A percentile compares a stretch with the other conserved stretches of the same genome.
These are phyloP conservation scores for Rhynchomys soricoides DNA, from an alignment of 2,113 vertebrate genomes.

Conservation along the genomic window DNA sequence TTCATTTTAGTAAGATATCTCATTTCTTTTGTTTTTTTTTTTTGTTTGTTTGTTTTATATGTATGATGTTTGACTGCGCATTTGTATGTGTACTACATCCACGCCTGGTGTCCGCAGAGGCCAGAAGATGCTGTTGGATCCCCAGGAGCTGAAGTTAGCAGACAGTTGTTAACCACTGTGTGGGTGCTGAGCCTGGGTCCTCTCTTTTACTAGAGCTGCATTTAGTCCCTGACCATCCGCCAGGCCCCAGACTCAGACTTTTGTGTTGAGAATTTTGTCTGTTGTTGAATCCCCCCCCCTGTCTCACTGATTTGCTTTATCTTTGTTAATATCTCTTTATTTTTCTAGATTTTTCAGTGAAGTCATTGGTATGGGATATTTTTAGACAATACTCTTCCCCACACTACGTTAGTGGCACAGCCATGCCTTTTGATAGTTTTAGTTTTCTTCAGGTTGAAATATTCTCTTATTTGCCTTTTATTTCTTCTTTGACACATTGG, in stretches of 20 bases:
- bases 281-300: background rate
- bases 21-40: too few relatives aligned
- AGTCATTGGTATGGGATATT: background rate
- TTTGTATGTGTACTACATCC: background rate
- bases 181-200: background rate
- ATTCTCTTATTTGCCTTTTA: background rate
- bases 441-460: conserved; percentile 1
- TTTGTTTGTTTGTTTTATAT: background rate
- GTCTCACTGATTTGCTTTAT: background rate
- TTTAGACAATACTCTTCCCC: too few relatives aligned
- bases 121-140: background rate
- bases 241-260: background rate
- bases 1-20: background rate
- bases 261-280: background rate
- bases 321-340: conserved; percentile 15
- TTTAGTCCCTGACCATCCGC: background rate
- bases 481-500: conserved; percentile 6
- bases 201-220: background rate
- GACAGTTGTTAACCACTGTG: background rate
- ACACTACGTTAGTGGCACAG: background rate
- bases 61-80: background rate
- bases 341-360: conserved; percentile 34
- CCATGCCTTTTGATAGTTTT: background rate
- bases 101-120: background rate
- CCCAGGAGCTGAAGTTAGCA: background rate